Evolutionary conservation across 2,888 invertebrate genomes (phyloP), one percentile per base, ranked within the genome.

Genomic region (Caenorhabditis uteleia): DNA sequence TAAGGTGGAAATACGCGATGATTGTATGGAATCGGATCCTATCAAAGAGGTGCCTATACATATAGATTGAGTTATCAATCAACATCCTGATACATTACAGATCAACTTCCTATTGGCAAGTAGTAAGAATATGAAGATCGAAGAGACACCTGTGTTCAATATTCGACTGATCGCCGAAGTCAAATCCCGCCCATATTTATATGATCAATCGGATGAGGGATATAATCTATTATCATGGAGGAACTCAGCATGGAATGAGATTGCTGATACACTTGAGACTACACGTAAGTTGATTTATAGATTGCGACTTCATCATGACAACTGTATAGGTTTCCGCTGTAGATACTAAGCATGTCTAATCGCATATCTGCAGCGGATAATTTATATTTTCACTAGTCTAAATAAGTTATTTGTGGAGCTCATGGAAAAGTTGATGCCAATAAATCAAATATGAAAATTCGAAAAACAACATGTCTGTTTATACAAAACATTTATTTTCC

Each of bases 101-200:
- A 48, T 68, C 21, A 68, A 68, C 39, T 57, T 57, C 26, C 53
- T 68, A 6, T 43, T 53, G 34, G 46, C 50, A 10, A 54, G 49
- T 18, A 54, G 49, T 39, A 56, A 53, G 40, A 49, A 48, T 39
- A 54, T 55, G 59, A 54, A 57, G 40, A 56, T 60, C 36, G 66
- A 69, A 21, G 65, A 71, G 43, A 62, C 68, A 8, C 68, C 70
- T 21, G 65, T 55, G 14, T 71, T 68, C 54, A 71, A 71, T 39
- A 61, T 71, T 55, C 42, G 70, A 20, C 70, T 70, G 26, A 70
- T 70, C 45, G 60, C 68, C 21, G 68, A 68, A 51, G 68, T 68
- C 34, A 67, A 64, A 26, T 33, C 60, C 5, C 64, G 72, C 16
- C 66, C 67, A 1, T 67, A 55, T 51, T 23, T 72, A 14, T 72